Evolutionary conservation across 2,888 invertebrate species (phyloP).

Genomic region (Periphyllus acericola): DNA sequence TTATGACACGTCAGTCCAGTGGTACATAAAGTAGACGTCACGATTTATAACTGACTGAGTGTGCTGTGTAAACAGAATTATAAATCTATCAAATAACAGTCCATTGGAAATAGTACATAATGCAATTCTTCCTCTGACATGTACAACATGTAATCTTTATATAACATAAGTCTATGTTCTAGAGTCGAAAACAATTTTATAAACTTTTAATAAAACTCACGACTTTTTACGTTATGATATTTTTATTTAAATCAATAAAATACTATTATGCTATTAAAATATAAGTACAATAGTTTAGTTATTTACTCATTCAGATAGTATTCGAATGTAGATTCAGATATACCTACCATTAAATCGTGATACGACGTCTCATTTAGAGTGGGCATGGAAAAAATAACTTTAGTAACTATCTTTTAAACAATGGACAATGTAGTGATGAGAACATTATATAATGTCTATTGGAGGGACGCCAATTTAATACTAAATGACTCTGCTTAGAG

Average conservation of each 20-base stretch:
- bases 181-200: background rate
- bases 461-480: background rate
- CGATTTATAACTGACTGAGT: background rate
- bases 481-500: background rate
- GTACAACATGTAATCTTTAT: background rate
- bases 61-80: background rate
- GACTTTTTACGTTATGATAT: background rate
- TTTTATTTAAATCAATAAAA: background rate
- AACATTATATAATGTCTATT: background rate
- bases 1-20: constrained; percentile 43
- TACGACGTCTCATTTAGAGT: background rate
- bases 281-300: background rate
- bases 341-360: background rate
- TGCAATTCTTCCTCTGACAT: too few relatives aligned
- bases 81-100: background rate
- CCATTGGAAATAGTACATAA: background rate
- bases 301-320: background rate
- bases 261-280: background rate
- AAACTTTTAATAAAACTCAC: background rate
- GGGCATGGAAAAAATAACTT: background rate
- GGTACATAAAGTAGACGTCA: constrained; percentile 38
- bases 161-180: background rate
- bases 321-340: background rate
- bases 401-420: constrained; percentile 14
- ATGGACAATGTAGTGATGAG: constrained; percentile 9